Conservation (phyloP, 2,113 vertebrate genomes). For the Cnemophilus loriae region DNA sequence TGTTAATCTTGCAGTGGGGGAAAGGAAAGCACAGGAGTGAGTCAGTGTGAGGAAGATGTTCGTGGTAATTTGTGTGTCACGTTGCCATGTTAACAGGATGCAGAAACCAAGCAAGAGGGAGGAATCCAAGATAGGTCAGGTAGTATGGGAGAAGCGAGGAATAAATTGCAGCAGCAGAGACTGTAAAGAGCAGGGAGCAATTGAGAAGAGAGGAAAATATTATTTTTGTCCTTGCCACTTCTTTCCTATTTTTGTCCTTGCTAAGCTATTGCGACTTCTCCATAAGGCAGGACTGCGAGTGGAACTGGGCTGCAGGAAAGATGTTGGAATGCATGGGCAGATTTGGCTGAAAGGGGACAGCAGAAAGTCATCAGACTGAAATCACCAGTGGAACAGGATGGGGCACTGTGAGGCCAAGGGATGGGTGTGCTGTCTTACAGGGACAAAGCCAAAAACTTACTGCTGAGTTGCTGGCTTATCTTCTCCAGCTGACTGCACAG, state of each 20-base stretch:
- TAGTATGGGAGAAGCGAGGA: background rate
- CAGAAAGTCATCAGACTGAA: background rate
- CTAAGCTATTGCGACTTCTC: background rate
- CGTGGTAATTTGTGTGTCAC: background rate
- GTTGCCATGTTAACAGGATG: background rate
- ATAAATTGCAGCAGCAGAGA: background rate
- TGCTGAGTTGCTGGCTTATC: conserved; percentile 69
- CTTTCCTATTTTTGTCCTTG: background rate
- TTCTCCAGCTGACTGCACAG: conserved; percentile 79
- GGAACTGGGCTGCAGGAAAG: background rate
- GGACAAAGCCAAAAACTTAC: conserved; percentile 69
- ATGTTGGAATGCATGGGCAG: background rate
- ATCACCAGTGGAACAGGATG: background rate
- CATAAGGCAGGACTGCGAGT: background rate
- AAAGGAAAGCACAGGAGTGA: background rate
- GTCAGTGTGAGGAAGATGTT: background rate
- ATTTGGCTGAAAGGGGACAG: background rate
- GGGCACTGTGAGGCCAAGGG: background rate
- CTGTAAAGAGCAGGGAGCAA: background rate
- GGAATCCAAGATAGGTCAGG: background rate
- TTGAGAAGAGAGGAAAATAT: background rate
- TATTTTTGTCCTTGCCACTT: background rate
- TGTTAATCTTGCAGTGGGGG: background rate
- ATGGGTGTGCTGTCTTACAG: background rate
- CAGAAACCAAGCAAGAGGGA: background rate